Evolutionary conservation across 2,888 invertebrate genomes (phyloP).

Genomic region (Morpho deidamia): DNA sequence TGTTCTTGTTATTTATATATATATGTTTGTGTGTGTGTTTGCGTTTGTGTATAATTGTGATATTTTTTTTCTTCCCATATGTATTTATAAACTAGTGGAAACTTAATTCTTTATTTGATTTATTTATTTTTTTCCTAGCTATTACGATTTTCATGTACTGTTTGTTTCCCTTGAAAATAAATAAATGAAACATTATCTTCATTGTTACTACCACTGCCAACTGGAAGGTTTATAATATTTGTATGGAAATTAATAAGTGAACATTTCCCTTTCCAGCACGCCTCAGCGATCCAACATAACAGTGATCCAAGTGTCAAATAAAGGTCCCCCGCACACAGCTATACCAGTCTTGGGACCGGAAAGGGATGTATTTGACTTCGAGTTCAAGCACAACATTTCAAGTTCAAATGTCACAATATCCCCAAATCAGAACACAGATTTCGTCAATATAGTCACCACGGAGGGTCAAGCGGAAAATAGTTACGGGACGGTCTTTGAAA

Average conservation of each 20-base stretch:
- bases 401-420: conserved; percentile 34
- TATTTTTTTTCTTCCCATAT: too few species aligned
- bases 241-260: neutral
- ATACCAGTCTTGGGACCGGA: conserved; percentile 57
- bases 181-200: too few species aligned
- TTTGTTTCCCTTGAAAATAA: too few species aligned
- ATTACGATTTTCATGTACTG: too few species aligned
- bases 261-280: conserved; percentile 36
- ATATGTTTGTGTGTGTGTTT: too few species aligned
- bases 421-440: conserved; percentile 32
- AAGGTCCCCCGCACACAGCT: conserved; percentile 62
- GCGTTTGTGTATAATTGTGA: too few species aligned
- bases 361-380: conserved; percentile 55
- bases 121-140: too few species aligned
- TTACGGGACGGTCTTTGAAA: conserved; percentile 55
- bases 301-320: conserved; percentile 80
- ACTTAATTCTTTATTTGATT: too few species aligned
- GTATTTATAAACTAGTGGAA: too few species aligned
- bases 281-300: conserved; percentile 69
- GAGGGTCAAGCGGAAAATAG: conserved; percentile 39
- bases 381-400: conserved; percentile 54
- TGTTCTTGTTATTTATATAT: too few species aligned
- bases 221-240: neutral
- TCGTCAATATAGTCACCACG: conserved; percentile 64
- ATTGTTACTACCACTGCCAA: too few species aligned